Evolutionary conservation across 2,113 vertebrate species (phyloP).

Genomic region (Cololabis saira): DNA sequence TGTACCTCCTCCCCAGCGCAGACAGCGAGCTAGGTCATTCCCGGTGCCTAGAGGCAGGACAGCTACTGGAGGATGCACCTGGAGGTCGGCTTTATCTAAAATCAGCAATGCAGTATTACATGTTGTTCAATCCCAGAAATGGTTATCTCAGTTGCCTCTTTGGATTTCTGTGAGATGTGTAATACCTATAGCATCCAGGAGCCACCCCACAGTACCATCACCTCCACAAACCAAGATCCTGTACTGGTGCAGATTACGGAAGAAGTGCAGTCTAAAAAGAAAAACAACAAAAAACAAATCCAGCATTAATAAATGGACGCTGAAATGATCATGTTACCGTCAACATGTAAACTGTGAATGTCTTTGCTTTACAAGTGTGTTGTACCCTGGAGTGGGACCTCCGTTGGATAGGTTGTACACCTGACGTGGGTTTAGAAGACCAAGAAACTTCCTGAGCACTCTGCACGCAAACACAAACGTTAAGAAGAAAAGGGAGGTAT

Average conservation of each 20-base stretch:
- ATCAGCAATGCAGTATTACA: not conserved
- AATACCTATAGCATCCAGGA: conserved; percentile 90
- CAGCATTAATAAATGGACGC: not conserved
- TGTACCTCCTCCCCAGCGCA: conserved; percentile 92
- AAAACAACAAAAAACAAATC: conserved; percentile 20
- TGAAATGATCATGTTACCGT: not conserved
- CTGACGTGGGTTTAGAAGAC: conserved; percentile 91
- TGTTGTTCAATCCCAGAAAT: conserved; percentile 3
- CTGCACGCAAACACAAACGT: conserved; percentile 67
- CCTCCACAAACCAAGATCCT: conserved; percentile 92
- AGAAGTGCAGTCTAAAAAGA: conserved; percentile 87
- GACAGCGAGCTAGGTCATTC: conserved; percentile 87
- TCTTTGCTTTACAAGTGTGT: not conserved
- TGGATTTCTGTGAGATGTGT: not conserved
- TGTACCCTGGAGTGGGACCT: conserved; percentile 87
- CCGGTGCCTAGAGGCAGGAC: conserved; percentile 88
- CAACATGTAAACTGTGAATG: not conserved
- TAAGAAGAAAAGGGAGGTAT: not conserved
- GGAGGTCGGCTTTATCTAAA: conserved; percentile 86
- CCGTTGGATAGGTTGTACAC: conserved; percentile 89
- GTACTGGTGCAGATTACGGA: conserved; percentile 84
- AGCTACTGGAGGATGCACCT: conserved; percentile 82
- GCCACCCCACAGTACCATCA: conserved; percentile 94
- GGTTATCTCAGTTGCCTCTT: not conserved
- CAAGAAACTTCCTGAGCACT: conserved; percentile 91